Base-by-base conservation (phyloP, 2,888 invertebrate species). In the Latrodectus elegans region DNA sequence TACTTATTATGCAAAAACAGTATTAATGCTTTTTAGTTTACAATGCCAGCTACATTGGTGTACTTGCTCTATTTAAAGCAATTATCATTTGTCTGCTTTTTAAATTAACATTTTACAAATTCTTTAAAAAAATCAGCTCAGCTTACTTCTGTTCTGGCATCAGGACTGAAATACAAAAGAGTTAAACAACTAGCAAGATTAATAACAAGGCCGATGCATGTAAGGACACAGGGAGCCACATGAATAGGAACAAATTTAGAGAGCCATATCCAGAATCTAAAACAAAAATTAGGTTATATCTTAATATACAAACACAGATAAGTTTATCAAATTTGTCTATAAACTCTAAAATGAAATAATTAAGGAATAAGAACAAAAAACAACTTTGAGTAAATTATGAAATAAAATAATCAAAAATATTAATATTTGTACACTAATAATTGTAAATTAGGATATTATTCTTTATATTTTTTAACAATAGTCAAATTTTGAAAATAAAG, bases 161-260 rank as follows among this genome's bases (percentile, higher is more conserved):
- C 97, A 83, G 98, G 97, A 91, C 97, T 97, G 93, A 96, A 98
- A 94, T 95, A 95, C 91, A 98, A 95, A 92, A 99, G 94, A 91
- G 99, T 94, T 91, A 99, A 94, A 89, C 98, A 97, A 89, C 99
- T 98, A 90, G 96, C 92, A 91, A 99, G 95, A 94, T 99, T 99
- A 91, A 98, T 94, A 91, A 96, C 93, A 92, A 99, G 94, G 91
- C 99, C 99, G 92, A 97, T 94, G 90, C 98, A 95, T 90, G 99
- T 99, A 92, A 99, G 97, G 92, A 98, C 95, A 94, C 99, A 99
- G 92, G 99, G 99, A 81, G 99, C 99, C 90, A 99, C 94, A 96
- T 97, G 98, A 90, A 97, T 93, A 70, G 99, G 99, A 89, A 97
- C 95, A 93, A 95, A 92, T 51, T 95, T 94, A 64, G 97, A 96